Conservation (phyloP, 2,113 vertebrate species). For the Prietella phreatophila region DNA sequence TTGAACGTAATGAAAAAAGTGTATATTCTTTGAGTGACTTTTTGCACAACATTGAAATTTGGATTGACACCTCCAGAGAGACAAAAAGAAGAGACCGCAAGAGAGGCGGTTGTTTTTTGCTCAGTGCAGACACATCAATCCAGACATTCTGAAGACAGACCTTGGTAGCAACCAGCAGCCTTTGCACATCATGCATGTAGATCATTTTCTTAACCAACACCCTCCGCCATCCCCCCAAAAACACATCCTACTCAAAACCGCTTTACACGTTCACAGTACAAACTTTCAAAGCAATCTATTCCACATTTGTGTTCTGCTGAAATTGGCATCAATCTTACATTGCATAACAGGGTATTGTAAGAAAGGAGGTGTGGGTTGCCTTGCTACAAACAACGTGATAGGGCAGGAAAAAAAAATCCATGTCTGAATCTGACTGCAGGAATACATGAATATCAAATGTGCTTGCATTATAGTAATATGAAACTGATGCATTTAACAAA, state of each 20-base stretch:
- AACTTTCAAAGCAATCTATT: constrained; percentile 2
- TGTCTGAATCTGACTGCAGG: constrained; percentile 6
- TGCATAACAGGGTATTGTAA: constrained; percentile 20
- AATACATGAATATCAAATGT: constrained; percentile 17
- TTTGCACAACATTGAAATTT: not conserved
- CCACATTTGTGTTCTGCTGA: constrained; percentile 4
- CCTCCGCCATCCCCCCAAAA: not conserved
- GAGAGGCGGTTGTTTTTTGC: not conserved
- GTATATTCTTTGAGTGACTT: not conserved
- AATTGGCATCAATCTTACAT: constrained; percentile 23
- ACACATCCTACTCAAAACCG: not conserved
- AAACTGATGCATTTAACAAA: not conserved
- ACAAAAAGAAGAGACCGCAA: not conserved
- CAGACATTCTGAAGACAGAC: not conserved
- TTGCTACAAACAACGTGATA: not conserved
- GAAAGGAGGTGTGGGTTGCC: constrained; percentile 6
- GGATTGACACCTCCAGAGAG: not conserved
- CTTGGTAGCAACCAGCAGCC: not conserved
- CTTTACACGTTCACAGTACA: constrained; percentile 1
- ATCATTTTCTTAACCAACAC: constrained; percentile 11
- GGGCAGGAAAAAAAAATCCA: not conserved
- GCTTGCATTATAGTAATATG: not conserved
- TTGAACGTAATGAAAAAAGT: not conserved
- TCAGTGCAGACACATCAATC: not conserved
- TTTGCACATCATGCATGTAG: not conserved